Evolutionary conservation across 2,797 vertebrate species (phyloP).

Genomic region (Lemur catta): DNA sequence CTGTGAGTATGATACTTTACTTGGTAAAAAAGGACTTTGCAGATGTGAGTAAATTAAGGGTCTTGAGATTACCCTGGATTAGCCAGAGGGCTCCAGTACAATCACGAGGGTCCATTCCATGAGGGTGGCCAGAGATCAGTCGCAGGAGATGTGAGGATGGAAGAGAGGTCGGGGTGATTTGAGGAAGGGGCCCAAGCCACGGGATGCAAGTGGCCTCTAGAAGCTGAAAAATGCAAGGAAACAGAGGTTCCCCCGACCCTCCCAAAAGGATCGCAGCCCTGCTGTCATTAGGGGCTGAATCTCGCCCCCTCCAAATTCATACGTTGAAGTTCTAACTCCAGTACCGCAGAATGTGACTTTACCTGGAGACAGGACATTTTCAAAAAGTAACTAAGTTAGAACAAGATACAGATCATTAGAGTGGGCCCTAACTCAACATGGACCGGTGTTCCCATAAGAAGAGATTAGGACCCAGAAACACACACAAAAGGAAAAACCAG

Average conservation of each 20-base stretch:
- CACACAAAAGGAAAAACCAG: not conserved
- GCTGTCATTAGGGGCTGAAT: not conserved
- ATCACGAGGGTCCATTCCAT: not conserved
- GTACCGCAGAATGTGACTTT: not conserved
- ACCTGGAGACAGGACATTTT: not conserved
- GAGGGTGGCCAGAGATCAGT: not conserved
- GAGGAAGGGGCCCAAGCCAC: not conserved
- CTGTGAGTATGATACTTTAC: not conserved
- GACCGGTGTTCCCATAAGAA: not conserved
- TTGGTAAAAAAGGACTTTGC: not conserved
- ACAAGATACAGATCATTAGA: not conserved
- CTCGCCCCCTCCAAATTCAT: not conserved
- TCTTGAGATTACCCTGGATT: not conserved
- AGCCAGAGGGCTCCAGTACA: not conserved
- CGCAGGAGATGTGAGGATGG: accelerated
- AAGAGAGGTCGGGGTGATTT: not conserved
- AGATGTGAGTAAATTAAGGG: not conserved
- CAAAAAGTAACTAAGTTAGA: not conserved
- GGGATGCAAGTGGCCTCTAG: not conserved
- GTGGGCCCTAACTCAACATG: no score
- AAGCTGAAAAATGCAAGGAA: not conserved
- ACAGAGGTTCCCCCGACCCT: not conserved
- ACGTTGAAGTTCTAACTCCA: not conserved
- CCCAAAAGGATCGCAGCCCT: not conserved
- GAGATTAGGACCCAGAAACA: not conserved